phyloP scores from a whole-genome alignment of 2,797 vertebrate species.

The Diceros bicornis region DNA sequence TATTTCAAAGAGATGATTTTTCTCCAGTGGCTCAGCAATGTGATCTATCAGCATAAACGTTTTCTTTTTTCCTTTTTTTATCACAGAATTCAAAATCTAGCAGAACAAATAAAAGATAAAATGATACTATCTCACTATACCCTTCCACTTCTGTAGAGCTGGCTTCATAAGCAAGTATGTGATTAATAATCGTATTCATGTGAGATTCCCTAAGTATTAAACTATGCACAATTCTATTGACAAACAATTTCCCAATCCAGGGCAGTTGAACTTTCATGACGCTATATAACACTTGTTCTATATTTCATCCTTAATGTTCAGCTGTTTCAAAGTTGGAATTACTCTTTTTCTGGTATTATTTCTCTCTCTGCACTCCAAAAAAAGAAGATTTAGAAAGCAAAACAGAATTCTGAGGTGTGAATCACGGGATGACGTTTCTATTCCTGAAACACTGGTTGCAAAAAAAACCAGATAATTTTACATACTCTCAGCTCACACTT shows the following conservation, averaged over 20 bases:
- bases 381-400: background rate
- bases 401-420: background rate
- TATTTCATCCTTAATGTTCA: background rate
- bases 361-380: background rate
- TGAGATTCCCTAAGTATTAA: background rate
- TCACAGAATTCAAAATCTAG: conserved; percentile 20
- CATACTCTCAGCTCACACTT: background rate
- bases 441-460: background rate
- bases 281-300: background rate
- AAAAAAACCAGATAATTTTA: background rate
- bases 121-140: background rate
- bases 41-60: background rate
- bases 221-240: background rate
- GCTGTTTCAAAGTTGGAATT: background rate
- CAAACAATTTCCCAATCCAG: background rate
- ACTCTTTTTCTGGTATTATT: background rate
- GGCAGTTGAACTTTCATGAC: background rate
- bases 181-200: background rate
- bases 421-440: background rate
- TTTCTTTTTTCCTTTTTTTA: background rate
- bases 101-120: background rate
- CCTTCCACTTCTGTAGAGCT: background rate
- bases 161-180: background rate
- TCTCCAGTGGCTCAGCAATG: background rate
- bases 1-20: background rate